A percentile compares a stretch with the other conserved stretches of the same genome.
phyloP scores from a whole-genome alignment of 2,797 vertebrate species.

The Arctocebus calabarensis region DNA sequence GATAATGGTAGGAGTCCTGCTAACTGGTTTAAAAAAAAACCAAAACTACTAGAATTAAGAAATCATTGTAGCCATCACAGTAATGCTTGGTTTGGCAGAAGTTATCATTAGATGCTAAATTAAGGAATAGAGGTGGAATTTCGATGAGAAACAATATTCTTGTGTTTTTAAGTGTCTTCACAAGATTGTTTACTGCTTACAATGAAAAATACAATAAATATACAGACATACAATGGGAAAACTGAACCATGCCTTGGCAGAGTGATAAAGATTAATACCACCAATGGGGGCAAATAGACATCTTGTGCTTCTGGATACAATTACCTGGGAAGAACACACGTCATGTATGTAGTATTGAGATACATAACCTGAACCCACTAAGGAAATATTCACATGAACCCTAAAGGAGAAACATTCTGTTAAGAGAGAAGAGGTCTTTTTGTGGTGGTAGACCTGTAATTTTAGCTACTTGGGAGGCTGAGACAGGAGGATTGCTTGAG shows the following conservation, averaged over 20 bases:
- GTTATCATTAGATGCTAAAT: neutral
- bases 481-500: neutral
- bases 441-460: too few species aligned
- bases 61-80: neutral
- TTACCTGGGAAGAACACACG: neutral
- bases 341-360: neutral
- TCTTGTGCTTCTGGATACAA: neutral
- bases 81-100: constrained; percentile 36
- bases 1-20: neutral
- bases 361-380: neutral
- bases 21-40: neutral
- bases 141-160: neutral
- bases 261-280: neutral
- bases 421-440: too few species aligned
- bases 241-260: neutral
- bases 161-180: neutral
- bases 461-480: too few species aligned
- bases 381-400: neutral
- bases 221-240: neutral
- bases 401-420: neutral
- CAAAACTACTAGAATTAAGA: neutral
- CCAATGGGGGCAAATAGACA: neutral
- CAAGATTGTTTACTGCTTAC: neutral
- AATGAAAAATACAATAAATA: neutral
- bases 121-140: neutral